Conservation (phyloP, 2,888 invertebrate genomes). For the Cecidostiba fungosa region DNA sequence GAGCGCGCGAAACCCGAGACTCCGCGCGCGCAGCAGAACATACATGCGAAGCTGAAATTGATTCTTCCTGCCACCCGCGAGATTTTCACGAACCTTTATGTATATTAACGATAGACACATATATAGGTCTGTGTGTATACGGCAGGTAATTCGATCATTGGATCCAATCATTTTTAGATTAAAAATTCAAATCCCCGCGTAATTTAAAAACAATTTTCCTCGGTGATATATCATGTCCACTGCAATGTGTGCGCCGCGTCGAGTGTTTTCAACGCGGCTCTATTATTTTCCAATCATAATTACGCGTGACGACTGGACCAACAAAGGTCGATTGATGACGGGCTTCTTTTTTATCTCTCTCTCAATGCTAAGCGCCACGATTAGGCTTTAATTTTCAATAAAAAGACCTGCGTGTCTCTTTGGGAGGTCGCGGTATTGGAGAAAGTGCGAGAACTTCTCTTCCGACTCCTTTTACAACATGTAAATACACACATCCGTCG, state of each 20-base stretch:
- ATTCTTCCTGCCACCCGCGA: conserved; percentile 43
- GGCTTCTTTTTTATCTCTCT: neutral
- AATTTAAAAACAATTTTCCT: conserved; percentile 7
- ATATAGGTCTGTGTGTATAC: neutral
- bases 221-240: conserved; percentile 7
- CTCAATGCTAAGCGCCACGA: neutral
- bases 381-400: conserved; percentile 13
- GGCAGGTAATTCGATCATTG: conserved; percentile 41
- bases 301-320: neutral
- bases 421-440: neutral
- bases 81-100: conserved; percentile 34
- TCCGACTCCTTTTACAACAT: neutral
- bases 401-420: neutral
- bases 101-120: neutral
- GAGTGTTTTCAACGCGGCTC: neutral
- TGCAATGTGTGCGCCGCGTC: neutral
- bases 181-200: conserved; percentile 5
- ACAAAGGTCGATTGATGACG: neutral
- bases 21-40: neutral
- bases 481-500: neutral
- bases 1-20: conserved; percentile 43
- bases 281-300: conserved; percentile 24
- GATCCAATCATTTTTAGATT: conserved; percentile 9
- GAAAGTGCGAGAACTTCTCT: neutral
- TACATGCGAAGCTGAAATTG: conserved; percentile 54